phyloP scores from a whole-genome alignment of 2,888 invertebrate species.

The Plemyria rubiginata region DNA sequence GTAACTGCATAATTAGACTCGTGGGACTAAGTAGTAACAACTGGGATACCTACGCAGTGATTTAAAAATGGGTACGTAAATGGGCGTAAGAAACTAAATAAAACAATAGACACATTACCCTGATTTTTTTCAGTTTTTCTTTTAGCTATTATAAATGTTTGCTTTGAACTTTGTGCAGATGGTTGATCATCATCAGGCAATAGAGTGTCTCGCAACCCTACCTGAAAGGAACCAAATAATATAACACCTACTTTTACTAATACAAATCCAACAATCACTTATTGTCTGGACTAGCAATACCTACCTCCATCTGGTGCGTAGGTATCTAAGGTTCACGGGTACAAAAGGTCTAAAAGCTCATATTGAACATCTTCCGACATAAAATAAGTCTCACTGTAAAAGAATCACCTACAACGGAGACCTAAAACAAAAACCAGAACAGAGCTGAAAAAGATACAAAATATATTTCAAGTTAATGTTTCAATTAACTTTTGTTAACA shows the following conservation, averaged over 20 bases:
- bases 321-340: slow-evolving; percentile 40
- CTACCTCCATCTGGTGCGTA: slow-evolving; percentile 71
- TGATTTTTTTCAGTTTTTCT: slow-evolving; percentile 63
- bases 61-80: no score
- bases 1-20: no score
- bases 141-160: slow-evolving; percentile 55
- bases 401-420: slow-evolving; percentile 57
- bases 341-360: slow-evolving; percentile 51
- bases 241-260: slow-evolving; percentile 7
- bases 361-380: slow-evolving; percentile 56
- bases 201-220: slow-evolving; percentile 63
- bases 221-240: slow-evolving; percentile 48
- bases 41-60: no score
- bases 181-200: slow-evolving; percentile 65
- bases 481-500: slow-evolving; percentile 4
- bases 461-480: slow-evolving; percentile 16
- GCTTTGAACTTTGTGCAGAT: slow-evolving; percentile 57
- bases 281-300: slow-evolving; percentile 45
- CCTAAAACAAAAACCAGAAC: slow-evolving; percentile 60
- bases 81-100: no score
- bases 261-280: slow-evolving; percentile 14
- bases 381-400: slow-evolving; percentile 52
- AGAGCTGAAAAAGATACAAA: slow-evolving; percentile 49
- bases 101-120: slow-evolving; percentile 43
- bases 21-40: no score